Percentiles rank a stretch among this genome's conserved stretches.
phyloP scores from a whole-genome alignment of 1,140 invertebrate genomes.

The Drosophila sucinea region DNA sequence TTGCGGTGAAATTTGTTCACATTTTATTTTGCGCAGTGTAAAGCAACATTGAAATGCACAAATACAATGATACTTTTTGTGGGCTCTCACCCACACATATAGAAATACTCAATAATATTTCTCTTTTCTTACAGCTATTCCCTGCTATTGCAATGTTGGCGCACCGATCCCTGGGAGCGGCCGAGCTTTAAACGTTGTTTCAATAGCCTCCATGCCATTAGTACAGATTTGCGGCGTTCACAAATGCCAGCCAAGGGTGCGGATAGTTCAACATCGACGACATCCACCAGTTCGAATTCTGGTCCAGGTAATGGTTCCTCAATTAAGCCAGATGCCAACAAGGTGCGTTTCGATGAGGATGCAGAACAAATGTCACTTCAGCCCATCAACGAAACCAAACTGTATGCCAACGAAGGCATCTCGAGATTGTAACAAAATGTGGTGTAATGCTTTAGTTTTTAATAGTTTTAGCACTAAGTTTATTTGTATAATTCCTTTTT shows the following conservation, averaged over 20 bases:
- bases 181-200: slow-evolving; percentile 91
- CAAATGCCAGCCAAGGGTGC: slow-evolving; percentile 28
- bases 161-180: slow-evolving; percentile 88
- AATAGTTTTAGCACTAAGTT: slow-evolving; percentile 11
- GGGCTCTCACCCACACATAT: background rate
- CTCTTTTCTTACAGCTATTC: slow-evolving; percentile 86
- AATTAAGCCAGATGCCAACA: slow-evolving; percentile 29
- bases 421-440: slow-evolving; percentile 58
- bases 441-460: slow-evolving; percentile 25
- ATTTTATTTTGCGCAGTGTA: no score
- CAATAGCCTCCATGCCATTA: slow-evolving; percentile 84
- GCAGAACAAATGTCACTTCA: slow-evolving; percentile 29
- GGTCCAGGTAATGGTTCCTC: background rate
- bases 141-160: slow-evolving; percentile 92
- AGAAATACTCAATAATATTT: slow-evolving; percentile 38
- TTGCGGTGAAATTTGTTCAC: no score
- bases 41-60: no score
- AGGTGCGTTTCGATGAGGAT: slow-evolving; percentile 53
- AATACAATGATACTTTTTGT: no score
- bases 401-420: slow-evolving; percentile 71
- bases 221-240: slow-evolving; percentile 56
- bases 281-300: background rate
- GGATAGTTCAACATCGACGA: slow-evolving; percentile 8
- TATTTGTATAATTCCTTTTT: slow-evolving; percentile 2
- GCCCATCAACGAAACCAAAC: slow-evolving; percentile 25